Conservation (phyloP, 2,888 invertebrate species). For the Parapristionchus giblindavisi region DNA sequence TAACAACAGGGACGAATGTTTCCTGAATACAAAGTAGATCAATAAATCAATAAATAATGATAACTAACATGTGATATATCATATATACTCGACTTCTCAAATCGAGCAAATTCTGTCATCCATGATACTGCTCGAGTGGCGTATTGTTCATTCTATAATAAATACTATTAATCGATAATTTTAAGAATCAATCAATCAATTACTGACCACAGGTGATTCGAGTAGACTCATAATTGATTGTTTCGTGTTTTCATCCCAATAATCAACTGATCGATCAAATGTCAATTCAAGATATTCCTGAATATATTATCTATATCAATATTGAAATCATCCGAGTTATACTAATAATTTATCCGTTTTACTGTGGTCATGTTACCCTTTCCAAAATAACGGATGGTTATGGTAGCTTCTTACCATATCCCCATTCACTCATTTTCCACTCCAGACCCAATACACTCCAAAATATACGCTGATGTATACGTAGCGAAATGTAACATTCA, state of each 20-base stretch:
- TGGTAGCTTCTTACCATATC: too few species aligned
- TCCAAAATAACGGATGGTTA: too few species aligned
- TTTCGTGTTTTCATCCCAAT: conserved; percentile 46
- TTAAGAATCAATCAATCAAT: conserved; percentile 45
- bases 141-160: conserved; percentile 59
- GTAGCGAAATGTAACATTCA: too few species aligned
- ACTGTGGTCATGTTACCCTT: too few species aligned
- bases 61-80: conserved; percentile 61
- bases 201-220: conserved; percentile 18
- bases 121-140: conserved; percentile 65
- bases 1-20: conserved; percentile 68
- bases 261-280: conserved; percentile 48
- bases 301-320: too few species aligned
- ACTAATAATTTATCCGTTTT: too few species aligned
- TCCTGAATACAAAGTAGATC: conserved; percentile 47
- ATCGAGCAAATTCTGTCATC: conserved; percentile 66
- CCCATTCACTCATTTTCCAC: too few species aligned
- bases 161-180: conserved; percentile 44
- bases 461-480: too few species aligned
- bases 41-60: neutral
- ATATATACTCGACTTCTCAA: conserved; percentile 65
- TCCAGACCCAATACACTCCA: too few species aligned
- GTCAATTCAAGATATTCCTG: conserved; percentile 49
- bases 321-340: too few species aligned
- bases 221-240: conserved; percentile 38